A percentile compares a stretch with the other conserved stretches of the same genome.
Conservation (phyloP, 2,797 vertebrate species). For the Phylloscopus collybita region DNA sequence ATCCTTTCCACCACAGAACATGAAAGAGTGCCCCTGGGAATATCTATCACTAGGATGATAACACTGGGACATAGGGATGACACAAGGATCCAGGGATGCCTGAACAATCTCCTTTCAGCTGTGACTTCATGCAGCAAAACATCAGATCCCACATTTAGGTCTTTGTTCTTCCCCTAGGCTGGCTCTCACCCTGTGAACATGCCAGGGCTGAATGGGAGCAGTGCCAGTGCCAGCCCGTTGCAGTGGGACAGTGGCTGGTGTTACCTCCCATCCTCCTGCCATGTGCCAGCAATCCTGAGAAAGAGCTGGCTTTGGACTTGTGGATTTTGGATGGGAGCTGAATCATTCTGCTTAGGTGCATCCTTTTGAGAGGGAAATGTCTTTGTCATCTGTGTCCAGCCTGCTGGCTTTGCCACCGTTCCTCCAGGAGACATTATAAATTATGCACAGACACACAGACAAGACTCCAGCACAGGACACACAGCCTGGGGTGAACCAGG, state of each 20-base stretch:
- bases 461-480: not conserved
- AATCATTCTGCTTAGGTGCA: not conserved
- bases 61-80: no score
- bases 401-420: not conserved
- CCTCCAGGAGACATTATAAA: not conserved
- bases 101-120: not conserved
- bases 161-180: not conserved
- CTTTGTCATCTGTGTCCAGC: not conserved
- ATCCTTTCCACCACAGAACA: not conserved
- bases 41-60: no score
- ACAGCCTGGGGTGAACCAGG: not conserved
- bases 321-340: not conserved
- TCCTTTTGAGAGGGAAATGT: not conserved
- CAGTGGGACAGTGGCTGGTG: rapidly evolving
- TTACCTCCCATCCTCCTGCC: not conserved
- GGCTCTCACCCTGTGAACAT: not conserved
- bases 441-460: not conserved
- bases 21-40: not conserved
- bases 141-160: not conserved
- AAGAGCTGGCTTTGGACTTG: not conserved
- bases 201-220: not conserved
- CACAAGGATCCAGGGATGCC: not conserved
- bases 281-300: not conserved
- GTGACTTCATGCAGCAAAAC: not conserved
- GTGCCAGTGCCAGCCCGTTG: not conserved